These are phyloP conservation scores for Periphyllus acericola DNA, from an alignment of 2,888 invertebrate species.

Conservation along the genomic window DNA sequence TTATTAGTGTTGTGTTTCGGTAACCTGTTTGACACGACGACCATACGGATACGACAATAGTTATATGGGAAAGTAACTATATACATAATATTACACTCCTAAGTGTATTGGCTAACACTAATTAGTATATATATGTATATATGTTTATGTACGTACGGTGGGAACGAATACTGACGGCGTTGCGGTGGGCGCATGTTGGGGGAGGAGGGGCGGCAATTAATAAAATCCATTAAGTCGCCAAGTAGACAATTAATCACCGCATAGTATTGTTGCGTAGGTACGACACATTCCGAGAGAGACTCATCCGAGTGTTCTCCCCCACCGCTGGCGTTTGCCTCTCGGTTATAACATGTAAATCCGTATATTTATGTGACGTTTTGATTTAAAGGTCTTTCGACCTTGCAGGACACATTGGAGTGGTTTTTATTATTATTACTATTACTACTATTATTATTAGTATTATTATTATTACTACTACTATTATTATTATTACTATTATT, in stretches of 20 bases:
- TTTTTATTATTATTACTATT: constrained; percentile 17
- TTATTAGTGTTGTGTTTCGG: constrained; percentile 32
- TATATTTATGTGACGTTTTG: constrained; percentile 60
- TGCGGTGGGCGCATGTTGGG: constrained; percentile 10
- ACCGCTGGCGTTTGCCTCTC: neutral
- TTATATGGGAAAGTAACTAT: constrained; percentile 1
- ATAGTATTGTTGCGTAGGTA: constrained; percentile 51
- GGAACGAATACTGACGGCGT: neutral
- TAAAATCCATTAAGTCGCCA: constrained; percentile 58
- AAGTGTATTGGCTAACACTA: constrained; percentile 43
- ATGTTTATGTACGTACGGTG: neutral
- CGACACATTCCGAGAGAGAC: constrained; percentile 45
- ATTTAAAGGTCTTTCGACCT: constrained; percentile 50
- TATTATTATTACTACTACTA: neutral
- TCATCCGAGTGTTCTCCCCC: constrained; percentile 2
- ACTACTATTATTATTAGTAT: neutral
- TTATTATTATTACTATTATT: neutral
- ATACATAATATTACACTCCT: neutral
- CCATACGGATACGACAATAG: constrained; percentile 32
- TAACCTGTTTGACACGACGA: constrained; percentile 50
- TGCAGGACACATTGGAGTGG: constrained; percentile 32
- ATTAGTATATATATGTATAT: constrained; percentile 7
- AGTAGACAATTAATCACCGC: constrained; percentile 57
- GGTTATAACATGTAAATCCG: constrained; percentile 34
- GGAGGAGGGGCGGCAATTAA: constrained; percentile 51